Base-by-base conservation (phyloP, 2,113 vertebrate genomes). In the Stigmatopora argus region DNA sequence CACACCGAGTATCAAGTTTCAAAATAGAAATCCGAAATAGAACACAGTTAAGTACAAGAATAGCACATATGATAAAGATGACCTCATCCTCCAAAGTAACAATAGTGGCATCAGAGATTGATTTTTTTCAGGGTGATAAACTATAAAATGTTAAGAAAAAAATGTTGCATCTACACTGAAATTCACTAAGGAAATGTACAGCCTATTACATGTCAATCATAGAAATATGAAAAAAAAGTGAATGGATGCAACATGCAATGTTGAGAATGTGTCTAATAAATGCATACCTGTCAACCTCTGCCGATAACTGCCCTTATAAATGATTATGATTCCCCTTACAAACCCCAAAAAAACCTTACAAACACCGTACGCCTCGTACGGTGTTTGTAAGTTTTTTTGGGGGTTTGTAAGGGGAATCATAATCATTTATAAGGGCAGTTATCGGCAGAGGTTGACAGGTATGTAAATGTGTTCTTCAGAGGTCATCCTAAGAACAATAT, bases 11-110 rank as follows among this genome's bases (percentile, higher is more conserved):
- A 89, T 86, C 83, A 84, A 74, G 21, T 84, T 82, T 80, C 67
- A 69, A 80, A 83, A 83, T 87, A 83, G 77, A 85, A 85, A 73
- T 85, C 89, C 71, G 87, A 91, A 91, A 90, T 85, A 79, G 84
- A 90, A 87, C 88, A 93, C 84, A 85, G 59, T 88, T 78, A 83
- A 89, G 85, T 92, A 92, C 90, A 92, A 90, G 90, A 77, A 81
- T 88, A 87, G 82, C 72, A 69, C 77, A 84, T 92, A 65, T 71
- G 73, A 74, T 87, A 88, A 88, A 88, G 80, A 67, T 89, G 81
- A 86, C 77, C 71, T 87, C 81, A 86, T 85, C 83, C 87, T 86
- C 86, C 88, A 86, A 88, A 80, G 77, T 86, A 79, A 77, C 78
- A 82, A 71, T 59, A 78, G 73, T 65, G 38, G 73, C 69, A 68